phyloP scores from a whole-genome alignment of 2,113 vertebrate species.

The Synchiropus splendidus region DNA sequence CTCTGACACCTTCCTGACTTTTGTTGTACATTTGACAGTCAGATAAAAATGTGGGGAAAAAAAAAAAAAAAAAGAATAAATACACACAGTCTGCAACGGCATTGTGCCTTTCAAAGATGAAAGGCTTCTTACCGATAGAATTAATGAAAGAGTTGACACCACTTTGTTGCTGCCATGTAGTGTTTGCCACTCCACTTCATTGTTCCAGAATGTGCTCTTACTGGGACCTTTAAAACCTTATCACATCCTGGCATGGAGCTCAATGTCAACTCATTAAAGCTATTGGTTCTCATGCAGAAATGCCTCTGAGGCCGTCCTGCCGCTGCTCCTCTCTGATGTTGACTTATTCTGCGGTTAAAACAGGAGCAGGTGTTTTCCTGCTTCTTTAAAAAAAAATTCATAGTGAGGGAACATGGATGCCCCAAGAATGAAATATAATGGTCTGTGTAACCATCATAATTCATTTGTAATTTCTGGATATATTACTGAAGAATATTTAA shows the following conservation, averaged over 20 bases:
- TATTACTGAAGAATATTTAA: too few relatives aligned
- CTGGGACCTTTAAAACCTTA: conserved; percentile 46
- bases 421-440: too few relatives aligned
- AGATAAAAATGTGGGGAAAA: conserved; percentile 1
- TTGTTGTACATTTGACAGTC: not conserved
- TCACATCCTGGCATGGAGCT: conserved; percentile 59
- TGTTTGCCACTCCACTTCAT: conserved; percentile 1
- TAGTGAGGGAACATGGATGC: too few relatives aligned
- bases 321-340: conserved; percentile 7
- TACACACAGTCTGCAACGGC: not conserved
- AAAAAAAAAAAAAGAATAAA: not conserved
- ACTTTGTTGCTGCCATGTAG: conserved; percentile 8
- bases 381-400: too few relatives aligned
- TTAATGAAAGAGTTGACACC: conserved; percentile 8
- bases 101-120: conserved; percentile 6
- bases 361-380: too few relatives aligned
- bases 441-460: too few relatives aligned
- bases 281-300: conserved; percentile 44
- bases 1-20: conserved; percentile 12
- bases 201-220: conserved; percentile 23
- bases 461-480: too few relatives aligned
- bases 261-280: conserved; percentile 53
- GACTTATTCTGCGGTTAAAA: too few relatives aligned
- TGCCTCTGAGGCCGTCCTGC: conserved; percentile 63
- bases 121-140: conserved; percentile 38